phyloP scores from a whole-genome alignment of 92 coral and sea anemone species.

The Porites cylindrica region DNA sequence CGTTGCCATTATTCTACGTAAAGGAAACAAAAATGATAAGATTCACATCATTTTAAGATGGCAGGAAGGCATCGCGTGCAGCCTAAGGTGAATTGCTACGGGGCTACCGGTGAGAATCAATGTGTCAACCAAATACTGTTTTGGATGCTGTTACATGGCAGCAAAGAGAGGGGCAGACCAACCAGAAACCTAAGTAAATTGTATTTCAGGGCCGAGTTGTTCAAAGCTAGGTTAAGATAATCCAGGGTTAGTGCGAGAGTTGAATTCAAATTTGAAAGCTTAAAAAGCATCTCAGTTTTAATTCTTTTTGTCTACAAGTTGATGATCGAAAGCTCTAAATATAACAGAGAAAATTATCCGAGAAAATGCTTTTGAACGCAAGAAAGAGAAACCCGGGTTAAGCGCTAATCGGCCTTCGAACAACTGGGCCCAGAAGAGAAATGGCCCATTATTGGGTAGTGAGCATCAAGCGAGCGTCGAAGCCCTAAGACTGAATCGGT shows the following conservation, averaged over 20 bases:
- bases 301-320: too few species aligned
- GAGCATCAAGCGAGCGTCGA: neutral
- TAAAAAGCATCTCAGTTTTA: too few species aligned
- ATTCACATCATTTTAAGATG: conserved; percentile 19
- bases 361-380: too few species aligned
- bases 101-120: conserved; percentile 17
- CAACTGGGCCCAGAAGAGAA: neutral
- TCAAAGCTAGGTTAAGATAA: too few species aligned
- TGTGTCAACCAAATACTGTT: conserved; percentile 18
- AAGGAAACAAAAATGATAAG: conserved; percentile 19
- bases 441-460: neutral
- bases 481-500: conserved; percentile 21
- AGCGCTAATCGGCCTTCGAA: too few species aligned
- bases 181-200: conserved; percentile 1
- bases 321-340: too few species aligned
- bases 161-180: conserved; percentile 21
- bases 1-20: conserved; percentile 53
- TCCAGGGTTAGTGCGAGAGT: too few species aligned
- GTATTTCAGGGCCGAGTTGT: neutral
- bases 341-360: too few species aligned
- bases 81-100: conserved; percentile 20
- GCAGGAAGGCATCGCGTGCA: conserved; percentile 20
- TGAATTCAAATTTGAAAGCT: too few species aligned
- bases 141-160: conserved; percentile 11
- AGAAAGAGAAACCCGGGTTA: too few species aligned